A percentile compares a stretch with the other conserved stretches of the same genome.
These are phyloP conservation scores for Lamproptera curius DNA, from an alignment of 2,888 invertebrate species.

Conservation along the genomic window DNA sequence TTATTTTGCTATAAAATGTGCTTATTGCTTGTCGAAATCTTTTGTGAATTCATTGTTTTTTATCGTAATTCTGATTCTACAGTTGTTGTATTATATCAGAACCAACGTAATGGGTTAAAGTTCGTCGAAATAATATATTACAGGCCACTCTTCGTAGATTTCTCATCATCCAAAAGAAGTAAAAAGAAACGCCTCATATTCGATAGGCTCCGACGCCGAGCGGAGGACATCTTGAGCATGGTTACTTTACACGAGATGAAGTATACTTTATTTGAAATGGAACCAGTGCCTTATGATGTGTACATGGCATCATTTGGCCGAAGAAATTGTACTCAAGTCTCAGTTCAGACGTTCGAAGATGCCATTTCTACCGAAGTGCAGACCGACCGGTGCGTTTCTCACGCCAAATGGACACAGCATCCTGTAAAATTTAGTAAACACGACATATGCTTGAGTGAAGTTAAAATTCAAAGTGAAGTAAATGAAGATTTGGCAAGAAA, in stretches of 20 bases:
- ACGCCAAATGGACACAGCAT: conserved; percentile 64
- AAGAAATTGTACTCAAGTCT: conserved; percentile 57
- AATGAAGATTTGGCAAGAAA: conserved; percentile 48
- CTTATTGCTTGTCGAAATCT: too few relatives aligned
- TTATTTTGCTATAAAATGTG: too few relatives aligned
- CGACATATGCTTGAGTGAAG: conserved; percentile 38
- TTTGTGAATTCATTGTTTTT: too few relatives aligned
- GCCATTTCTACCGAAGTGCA: conserved; percentile 57
- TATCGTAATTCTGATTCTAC: too few relatives aligned
- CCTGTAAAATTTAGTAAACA: conserved; percentile 61
- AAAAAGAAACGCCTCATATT: conserved; percentile 46
- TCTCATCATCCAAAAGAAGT: conserved; percentile 51
- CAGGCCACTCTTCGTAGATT: conserved; percentile 63
- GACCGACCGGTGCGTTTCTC: conserved; percentile 51
- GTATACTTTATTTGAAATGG: conserved; percentile 64
- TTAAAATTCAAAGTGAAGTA: conserved; percentile 33
- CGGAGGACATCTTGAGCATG: conserved; percentile 59
- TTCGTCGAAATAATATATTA: too few relatives aligned
- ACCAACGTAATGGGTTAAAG: too few relatives aligned
- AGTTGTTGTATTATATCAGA: too few relatives aligned
- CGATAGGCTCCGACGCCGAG: conserved; percentile 52
- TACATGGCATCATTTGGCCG: conserved; percentile 67
- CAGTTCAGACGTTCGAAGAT: conserved; percentile 67
- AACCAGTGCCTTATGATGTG: conserved; percentile 68
- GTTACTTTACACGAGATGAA: conserved; percentile 68